phyloP scores from a whole-genome alignment of 1,140 invertebrate species.

The Rhagoletis pomonella region DNA sequence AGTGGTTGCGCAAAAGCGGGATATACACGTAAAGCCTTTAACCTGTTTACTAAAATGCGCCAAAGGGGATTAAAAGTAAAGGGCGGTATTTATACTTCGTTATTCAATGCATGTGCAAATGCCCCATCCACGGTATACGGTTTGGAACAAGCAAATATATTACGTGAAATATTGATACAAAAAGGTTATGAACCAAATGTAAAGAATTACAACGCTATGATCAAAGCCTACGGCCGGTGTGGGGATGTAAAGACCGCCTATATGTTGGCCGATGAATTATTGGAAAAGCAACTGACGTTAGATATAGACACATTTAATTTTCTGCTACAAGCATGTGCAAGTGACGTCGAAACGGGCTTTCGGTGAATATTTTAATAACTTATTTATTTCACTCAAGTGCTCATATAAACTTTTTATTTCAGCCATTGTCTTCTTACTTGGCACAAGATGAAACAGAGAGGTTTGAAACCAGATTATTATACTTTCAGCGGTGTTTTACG shows the following conservation, averaged over 20 bases:
- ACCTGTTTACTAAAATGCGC: slow-evolving; percentile 88
- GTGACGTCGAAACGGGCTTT: slow-evolving; percentile 86
- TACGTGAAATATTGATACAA: slow-evolving; percentile 81
- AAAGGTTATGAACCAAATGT: slow-evolving; percentile 83
- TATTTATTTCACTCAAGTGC: slow-evolving; percentile 1
- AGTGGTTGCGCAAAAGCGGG: slow-evolving; percentile 86
- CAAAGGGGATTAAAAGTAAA: slow-evolving; percentile 81
- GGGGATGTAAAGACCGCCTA: slow-evolving; percentile 86
- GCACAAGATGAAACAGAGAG: slow-evolving; percentile 83
- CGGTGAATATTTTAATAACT: slow-evolving; percentile 64
- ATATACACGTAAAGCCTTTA: slow-evolving; percentile 89
- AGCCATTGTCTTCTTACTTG: slow-evolving; percentile 86
- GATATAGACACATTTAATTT: slow-evolving; percentile 84
- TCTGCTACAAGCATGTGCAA: slow-evolving; percentile 87
- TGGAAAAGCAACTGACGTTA: slow-evolving; percentile 79
- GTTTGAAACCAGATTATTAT: slow-evolving; percentile 81
- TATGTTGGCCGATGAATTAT: slow-evolving; percentile 89
- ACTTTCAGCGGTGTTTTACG: slow-evolving; percentile 89
- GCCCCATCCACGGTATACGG: slow-evolving; percentile 81
- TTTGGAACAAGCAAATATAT: slow-evolving; percentile 78
- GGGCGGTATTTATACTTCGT: slow-evolving; percentile 84
- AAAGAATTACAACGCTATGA: slow-evolving; percentile 89
- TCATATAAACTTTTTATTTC: not conserved
- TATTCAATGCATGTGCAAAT: slow-evolving; percentile 92
- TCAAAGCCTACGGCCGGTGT: slow-evolving; percentile 91